Percentiles rank a stretch among this genome's conserved stretches.
These are phyloP conservation scores for Phyllotreta cruciferae DNA, from an alignment of 2,888 invertebrate genomes.

Conservation along the genomic window DNA sequence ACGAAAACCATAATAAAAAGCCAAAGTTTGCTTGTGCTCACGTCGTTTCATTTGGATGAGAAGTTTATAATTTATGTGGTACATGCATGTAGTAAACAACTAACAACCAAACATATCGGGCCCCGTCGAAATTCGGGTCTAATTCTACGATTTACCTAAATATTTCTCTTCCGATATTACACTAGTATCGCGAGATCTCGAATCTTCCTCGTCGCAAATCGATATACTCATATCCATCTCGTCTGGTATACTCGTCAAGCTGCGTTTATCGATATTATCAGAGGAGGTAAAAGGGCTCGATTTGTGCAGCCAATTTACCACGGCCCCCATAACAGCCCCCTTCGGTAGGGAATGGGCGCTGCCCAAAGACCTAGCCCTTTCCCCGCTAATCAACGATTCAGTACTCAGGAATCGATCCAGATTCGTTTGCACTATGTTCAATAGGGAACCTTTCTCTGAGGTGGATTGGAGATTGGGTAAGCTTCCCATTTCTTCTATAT, in stretches of 20 bases:
- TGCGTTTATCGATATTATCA: conserved; percentile 48
- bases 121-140: conserved; percentile 51
- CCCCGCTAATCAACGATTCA: conserved; percentile 51
- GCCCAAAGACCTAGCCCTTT: conserved; percentile 48
- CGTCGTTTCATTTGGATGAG: conserved; percentile 32
- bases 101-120: conserved; percentile 60
- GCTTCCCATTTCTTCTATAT: conserved; percentile 53
- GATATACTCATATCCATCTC: conserved; percentile 47
- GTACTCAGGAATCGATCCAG: conserved; percentile 55
- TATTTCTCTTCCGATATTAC: conserved; percentile 42
- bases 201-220: conserved; percentile 49
- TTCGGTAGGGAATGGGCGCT: conserved; percentile 54
- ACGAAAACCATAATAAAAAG: conserved; percentile 46
- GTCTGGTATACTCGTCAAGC: conserved; percentile 45
- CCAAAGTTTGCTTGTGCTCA: conserved; percentile 54
- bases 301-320: conserved; percentile 56
- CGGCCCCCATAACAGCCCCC: conserved; percentile 55
- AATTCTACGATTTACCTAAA: conserved; percentile 40
- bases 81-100: conserved; percentile 46
- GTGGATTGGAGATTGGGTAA: conserved; percentile 55
- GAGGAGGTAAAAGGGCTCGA: conserved; percentile 53
- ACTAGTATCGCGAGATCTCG: conserved; percentile 46
- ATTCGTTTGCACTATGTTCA: conserved; percentile 53
- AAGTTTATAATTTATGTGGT: conserved; percentile 29
- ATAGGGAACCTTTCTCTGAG: conserved; percentile 47